Evolutionary conservation across 2,888 invertebrate genomes (phyloP), one percentile per base, ranked within the genome.

Genomic region (Endotricha flammealis): DNA sequence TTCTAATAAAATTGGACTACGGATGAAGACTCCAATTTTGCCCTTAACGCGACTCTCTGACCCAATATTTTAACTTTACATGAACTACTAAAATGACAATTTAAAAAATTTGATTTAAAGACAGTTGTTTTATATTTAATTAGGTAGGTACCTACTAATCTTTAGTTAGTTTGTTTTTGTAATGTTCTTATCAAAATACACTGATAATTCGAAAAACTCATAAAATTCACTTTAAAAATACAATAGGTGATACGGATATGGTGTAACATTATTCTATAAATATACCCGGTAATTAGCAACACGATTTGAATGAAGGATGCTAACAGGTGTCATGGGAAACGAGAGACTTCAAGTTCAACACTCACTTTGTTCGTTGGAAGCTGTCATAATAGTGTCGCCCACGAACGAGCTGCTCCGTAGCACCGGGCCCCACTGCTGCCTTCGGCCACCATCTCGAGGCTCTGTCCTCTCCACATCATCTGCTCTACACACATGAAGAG

Each of bases 401-500:
- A 71, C 55, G 49, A 73, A 83, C 7, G 83, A 81, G 36, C 71
- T 68, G 46, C 70, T 77, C 32, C 85, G 67, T 33, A 66, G 64
- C 29, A 69, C 62, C 3, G 85, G 77, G 27, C 82, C 82, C 82
- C 82, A 85, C 41, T 85, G 82, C 38, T 71, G 68, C 45, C 83
- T 71, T 50, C 82, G 68, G 17, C 67, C 75, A 57, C 72, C 70
- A 27, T 85, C 85, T 46, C 64, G 73, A 53, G 68, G 54, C 42
- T 86, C 86, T 73, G 79, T 81, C 71, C 71, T 81, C 54, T 83
- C 83, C 53, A 69, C 74, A 73, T 85, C 85, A 48, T 85, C 76
- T 43, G 73, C 83, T 72, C 76, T 78, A 60, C 82, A 81, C 62
- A 85, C 57, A 70, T 85, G 83, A 67, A 85, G 67, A 62, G 72